Base-by-base conservation (phyloP, 2,888 invertebrate species). In the Pseudanteris insignis region DNA sequence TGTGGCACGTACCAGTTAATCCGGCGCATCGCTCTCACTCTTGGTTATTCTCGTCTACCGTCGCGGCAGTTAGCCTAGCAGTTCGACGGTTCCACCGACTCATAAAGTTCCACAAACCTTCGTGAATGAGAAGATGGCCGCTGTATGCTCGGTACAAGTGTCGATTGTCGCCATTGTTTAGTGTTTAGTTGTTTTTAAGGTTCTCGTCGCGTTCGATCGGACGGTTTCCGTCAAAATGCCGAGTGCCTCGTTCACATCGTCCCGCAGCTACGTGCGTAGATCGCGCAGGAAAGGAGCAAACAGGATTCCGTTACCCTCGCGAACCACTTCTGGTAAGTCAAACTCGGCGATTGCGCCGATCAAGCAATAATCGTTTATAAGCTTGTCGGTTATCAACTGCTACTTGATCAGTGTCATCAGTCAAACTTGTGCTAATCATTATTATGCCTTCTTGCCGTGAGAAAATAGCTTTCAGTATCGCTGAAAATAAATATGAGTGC, bases 221-320 rank as follows among this genome's bases (percentile, higher is more conserved):
- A 43, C 64, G 46, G 47, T 59, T 63, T 64, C 60, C 57, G 82
- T 83, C 83, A 90, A 88, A 84, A 92, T 94, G 94, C 94, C 93
- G 86, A 93, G 93, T 87, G 93, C 93, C 85, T 93, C 93, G 82
- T 92, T 93, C 84, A 91, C 92, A 81, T 91, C 92, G 83, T 91
- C 92, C 83, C 89, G 92, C 86, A 91, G 91, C 84, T 92, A 91
- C 85, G 90, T 91, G 79, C 88, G 93, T 83, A 89, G 93, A 84
- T 93, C 93, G 82, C 88, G 92, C 81, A 89, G 93, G 85, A 92
- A 93, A 89, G 91, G 90, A 81, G 90, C 89, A 76, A 92, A 92
- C 84, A 88, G 93, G 81, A 91, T 89, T 81, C 89, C 90, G 74
- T 83, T 89, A 81, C 89, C 89, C 79, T 89, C 89, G 76, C 86